phyloP scores from a whole-genome alignment of 2,797 vertebrate species.

The Myotis planiceps region DNA sequence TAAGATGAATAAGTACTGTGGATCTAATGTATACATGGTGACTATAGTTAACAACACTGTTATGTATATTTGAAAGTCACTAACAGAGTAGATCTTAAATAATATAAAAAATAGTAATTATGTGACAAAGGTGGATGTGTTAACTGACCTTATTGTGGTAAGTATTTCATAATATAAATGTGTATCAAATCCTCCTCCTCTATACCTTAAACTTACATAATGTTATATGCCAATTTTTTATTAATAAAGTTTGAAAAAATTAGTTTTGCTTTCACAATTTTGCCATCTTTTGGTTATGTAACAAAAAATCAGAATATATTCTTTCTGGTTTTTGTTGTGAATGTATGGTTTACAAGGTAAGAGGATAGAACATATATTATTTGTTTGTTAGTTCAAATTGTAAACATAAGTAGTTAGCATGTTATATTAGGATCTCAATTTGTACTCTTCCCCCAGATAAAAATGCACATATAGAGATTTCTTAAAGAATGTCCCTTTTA shows the following conservation, averaged over 20 bases:
- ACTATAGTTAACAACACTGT: not conserved
- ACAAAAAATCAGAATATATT: not conserved
- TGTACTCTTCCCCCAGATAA: not conserved
- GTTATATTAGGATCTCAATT: not conserved
- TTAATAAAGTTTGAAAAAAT: not conserved
- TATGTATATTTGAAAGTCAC: not conserved
- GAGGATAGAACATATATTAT: not conserved
- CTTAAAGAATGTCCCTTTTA: not conserved
- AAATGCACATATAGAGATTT: not conserved
- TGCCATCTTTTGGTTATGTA: not conserved
- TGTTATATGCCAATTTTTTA: not conserved
- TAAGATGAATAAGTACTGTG: not conserved
- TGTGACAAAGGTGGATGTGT: not conserved
- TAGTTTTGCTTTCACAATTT: not conserved
- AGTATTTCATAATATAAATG: not conserved
- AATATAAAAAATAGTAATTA: not conserved
- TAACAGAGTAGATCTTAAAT: not conserved
- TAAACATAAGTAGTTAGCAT: not conserved
- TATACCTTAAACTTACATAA: not conserved
- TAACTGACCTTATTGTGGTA: not conserved
- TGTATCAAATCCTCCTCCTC: not conserved
- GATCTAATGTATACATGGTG: not conserved
- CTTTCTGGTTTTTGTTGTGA: not conserved
- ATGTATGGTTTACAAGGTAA: not conserved
- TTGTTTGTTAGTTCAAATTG: not conserved